phyloP scores from a whole-genome alignment of 2,888 invertebrate genomes.

The Empis livida region DNA sequence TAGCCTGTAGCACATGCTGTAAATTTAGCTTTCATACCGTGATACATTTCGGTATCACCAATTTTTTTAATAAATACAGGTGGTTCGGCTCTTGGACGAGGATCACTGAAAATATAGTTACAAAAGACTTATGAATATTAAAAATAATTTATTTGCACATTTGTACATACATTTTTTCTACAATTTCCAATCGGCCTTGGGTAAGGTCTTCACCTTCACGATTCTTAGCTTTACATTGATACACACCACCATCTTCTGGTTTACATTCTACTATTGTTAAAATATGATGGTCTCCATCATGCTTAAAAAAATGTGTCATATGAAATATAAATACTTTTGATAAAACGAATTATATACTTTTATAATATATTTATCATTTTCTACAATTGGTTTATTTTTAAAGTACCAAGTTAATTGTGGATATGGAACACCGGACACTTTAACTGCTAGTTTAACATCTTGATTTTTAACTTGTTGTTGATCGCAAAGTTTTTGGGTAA shows the following conservation, averaged over 20 bases:
- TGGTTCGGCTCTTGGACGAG: conserved; percentile 44
- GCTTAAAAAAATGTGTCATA: conserved; percentile 20
- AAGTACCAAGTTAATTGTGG: conserved; percentile 83
- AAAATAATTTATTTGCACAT: too few relatives aligned
- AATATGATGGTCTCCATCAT: conserved; percentile 68
- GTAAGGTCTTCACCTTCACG: conserved; percentile 67
- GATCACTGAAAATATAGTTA: not conserved
- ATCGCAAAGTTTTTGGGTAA: conserved; percentile 52
- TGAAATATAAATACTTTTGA: not conserved
- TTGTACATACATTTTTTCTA: conserved; percentile 63
- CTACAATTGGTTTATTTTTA: conserved; percentile 58
- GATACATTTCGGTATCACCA: conserved; percentile 75
- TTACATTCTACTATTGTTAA: conserved; percentile 58
- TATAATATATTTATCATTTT: conserved; percentile 59
- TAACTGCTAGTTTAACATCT: conserved; percentile 72
- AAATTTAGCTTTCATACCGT: conserved; percentile 81
- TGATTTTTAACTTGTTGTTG: conserved; percentile 55
- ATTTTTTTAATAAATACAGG: conserved; percentile 82
- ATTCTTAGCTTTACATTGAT: conserved; percentile 67
- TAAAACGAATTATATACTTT: conserved; percentile 22
- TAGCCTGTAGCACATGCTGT: conserved; percentile 82
- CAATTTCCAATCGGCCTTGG: conserved; percentile 60
- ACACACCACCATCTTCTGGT: conserved; percentile 55
- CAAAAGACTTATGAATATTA: too few relatives aligned
- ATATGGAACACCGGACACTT: conserved; percentile 65